Conservation (phyloP, 2,888 invertebrate species). For the Odontocolon sp. region DNA sequence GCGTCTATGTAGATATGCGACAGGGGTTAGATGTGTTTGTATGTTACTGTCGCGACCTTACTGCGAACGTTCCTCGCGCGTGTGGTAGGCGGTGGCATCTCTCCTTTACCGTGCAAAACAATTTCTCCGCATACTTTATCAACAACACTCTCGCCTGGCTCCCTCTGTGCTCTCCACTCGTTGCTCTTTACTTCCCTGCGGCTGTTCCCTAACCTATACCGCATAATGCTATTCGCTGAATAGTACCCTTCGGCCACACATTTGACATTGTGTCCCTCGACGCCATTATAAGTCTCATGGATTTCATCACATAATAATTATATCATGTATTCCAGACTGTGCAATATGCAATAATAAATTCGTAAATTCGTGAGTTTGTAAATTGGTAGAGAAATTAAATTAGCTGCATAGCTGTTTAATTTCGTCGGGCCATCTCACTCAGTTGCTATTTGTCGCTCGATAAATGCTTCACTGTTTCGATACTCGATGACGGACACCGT, state of each 20-base stretch:
- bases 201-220: slow-evolving; percentile 18
- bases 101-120: slow-evolving; percentile 67
- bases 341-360: too few relatives aligned
- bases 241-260: slow-evolving; percentile 11
- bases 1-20: not conserved
- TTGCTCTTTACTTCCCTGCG: slow-evolving; percentile 28
- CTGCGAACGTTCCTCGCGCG: slow-evolving; percentile 56
- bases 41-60: slow-evolving; percentile 44
- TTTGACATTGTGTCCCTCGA: slow-evolving; percentile 25
- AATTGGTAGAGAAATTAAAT: too few relatives aligned
- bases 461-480: too few relatives aligned
- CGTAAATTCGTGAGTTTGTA: too few relatives aligned
- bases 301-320: too few relatives aligned
- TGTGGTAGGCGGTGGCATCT: slow-evolving; percentile 64
- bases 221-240: slow-evolving; percentile 45
- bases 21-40: slow-evolving; percentile 39
- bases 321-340: too few relatives aligned
- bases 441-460: too few relatives aligned
- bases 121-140: slow-evolving; percentile 69
- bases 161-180: not conserved
- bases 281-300: slow-evolving; percentile 2
- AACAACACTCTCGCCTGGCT: slow-evolving; percentile 56
- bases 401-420: too few relatives aligned
- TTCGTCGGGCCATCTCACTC: too few relatives aligned
- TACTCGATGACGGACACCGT: too few relatives aligned